phyloP scores from a whole-genome alignment of 1,140 invertebrate species.

The Myzus persicae region DNA sequence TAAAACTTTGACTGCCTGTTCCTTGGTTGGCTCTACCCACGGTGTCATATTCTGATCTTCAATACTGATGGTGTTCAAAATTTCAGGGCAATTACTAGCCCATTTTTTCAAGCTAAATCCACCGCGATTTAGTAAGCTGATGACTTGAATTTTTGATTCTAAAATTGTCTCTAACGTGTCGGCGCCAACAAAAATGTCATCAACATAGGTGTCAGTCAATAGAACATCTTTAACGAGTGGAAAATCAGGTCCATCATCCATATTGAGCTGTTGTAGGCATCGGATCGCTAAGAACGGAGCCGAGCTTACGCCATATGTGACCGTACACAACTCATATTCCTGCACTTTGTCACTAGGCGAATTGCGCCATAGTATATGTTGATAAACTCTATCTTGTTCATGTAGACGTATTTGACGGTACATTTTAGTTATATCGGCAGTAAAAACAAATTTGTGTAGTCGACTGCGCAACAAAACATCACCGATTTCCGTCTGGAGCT shows the following conservation, averaged over 20 bases:
- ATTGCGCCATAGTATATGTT: conserved; percentile 9
- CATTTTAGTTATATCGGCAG: conserved; percentile 43
- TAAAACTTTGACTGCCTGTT: conserved; percentile 22
- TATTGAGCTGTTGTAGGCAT: conserved; percentile 38
- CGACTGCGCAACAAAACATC: conserved; percentile 61
- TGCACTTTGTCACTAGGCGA: neutral
- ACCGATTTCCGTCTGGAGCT: conserved; percentile 62
- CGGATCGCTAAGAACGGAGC: conserved; percentile 63
- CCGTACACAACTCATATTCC: conserved; percentile 23
- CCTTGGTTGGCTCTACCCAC: neutral
- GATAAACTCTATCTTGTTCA: neutral
- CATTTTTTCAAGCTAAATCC: conserved; percentile 29
- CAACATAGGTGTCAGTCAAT: conserved; percentile 56
- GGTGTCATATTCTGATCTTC: too few species aligned
- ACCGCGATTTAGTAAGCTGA: neutral
- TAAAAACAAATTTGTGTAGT: neutral
- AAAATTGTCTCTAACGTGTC: neutral
- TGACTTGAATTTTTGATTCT: neutral
- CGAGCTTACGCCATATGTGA: conserved; percentile 63
- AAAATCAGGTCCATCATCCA: neutral
- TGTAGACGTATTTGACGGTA: neutral
- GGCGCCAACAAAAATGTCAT: conserved; percentile 34
- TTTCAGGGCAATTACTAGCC: neutral
- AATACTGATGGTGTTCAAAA: too few species aligned
- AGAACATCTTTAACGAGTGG: neutral